These are phyloP conservation scores for Hephaestus fuliginosus DNA, from an alignment of 2,797 vertebrate species.

Conservation along the genomic window DNA sequence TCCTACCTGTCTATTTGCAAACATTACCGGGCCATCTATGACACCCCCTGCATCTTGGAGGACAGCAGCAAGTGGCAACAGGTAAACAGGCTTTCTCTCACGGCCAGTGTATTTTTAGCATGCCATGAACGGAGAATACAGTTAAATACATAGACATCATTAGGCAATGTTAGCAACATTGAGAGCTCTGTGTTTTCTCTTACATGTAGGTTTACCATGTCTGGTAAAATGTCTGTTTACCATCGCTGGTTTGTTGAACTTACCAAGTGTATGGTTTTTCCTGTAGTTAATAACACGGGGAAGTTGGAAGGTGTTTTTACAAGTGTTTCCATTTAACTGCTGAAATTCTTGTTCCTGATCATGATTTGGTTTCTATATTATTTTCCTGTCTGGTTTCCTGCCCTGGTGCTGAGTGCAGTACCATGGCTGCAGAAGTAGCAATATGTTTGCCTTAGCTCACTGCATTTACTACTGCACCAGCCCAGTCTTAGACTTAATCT, in stretches of 20 bases:
- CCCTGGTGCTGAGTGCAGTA: background rate
- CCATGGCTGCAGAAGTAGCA: background rate
- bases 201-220: background rate
- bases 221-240: too few species aligned
- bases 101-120: background rate
- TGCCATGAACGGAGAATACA: background rate
- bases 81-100: constrained; percentile 80
- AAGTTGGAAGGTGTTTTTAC: background rate
- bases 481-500: background rate
- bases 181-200: background rate
- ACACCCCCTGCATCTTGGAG: constrained; percentile 97
- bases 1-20: constrained; percentile 99
- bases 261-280: background rate
- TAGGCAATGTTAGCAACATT: background rate
- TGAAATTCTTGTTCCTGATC: background rate
- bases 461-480: background rate
- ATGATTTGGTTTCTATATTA: too few species aligned
- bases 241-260: background rate
- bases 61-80: constrained; percentile 98
- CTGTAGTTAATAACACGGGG: background rate
- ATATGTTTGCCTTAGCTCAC: background rate
- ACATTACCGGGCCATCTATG: constrained; percentile 98
- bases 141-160: background rate
- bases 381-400: constrained; percentile 1
- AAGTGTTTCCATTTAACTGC: background rate